A percentile compares a stretch with the other conserved stretches of the same genome.
These are phyloP conservation scores for Sialia sialis DNA, from an alignment of 2,113 vertebrate species.

Conservation along the genomic window DNA sequence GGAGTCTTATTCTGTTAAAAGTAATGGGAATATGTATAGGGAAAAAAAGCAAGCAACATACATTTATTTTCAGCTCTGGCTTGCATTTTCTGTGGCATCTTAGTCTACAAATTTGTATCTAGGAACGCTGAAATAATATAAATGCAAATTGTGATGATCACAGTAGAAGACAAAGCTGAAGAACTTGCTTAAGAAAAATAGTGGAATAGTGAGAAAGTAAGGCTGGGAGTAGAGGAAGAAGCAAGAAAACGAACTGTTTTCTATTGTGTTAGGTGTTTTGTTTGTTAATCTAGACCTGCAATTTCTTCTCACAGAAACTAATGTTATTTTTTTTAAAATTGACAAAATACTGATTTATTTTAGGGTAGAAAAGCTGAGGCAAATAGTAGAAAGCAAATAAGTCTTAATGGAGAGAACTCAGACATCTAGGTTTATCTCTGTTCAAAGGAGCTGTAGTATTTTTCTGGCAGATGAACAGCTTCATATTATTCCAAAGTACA, in stretches of 20 bases:
- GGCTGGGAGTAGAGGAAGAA: background rate
- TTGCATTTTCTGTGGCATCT: background rate
- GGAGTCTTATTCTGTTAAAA: background rate
- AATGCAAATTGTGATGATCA: background rate
- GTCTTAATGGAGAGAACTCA: background rate
- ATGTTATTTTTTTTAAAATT: background rate
- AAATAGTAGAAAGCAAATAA: background rate
- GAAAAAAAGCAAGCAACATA: background rate
- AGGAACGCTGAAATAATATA: background rate
- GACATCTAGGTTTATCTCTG: background rate
- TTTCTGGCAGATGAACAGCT: background rate
- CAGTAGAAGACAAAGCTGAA: background rate
- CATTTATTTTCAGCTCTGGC: background rate
- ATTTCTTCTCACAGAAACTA: background rate
- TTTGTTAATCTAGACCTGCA: background rate
- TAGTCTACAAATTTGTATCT: background rate
- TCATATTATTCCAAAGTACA: background rate
- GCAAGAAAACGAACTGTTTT: background rate
- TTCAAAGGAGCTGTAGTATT: background rate
- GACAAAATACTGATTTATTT: background rate
- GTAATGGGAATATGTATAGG: accelerated
- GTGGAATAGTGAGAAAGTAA: background rate
- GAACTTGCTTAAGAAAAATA: background rate
- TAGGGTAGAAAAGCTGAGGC: background rate
- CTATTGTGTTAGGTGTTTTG: background rate